phyloP scores from a whole-genome alignment of 1,140 invertebrate genomes.

The Drosophila subpulchrella region DNA sequence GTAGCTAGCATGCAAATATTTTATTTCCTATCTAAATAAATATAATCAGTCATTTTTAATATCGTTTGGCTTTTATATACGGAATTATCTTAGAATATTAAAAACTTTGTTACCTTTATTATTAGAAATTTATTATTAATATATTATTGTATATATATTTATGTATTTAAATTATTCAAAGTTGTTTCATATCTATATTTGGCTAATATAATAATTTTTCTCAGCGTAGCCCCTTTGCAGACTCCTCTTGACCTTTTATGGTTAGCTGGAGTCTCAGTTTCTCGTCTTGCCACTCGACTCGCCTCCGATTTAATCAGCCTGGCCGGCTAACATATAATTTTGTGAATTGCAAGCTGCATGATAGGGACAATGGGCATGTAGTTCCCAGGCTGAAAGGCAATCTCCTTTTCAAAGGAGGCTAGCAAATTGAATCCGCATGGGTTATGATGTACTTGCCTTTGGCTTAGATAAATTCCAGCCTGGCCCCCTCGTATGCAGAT shows the following conservation, averaged over 20 bases:
- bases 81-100: too few relatives aligned
- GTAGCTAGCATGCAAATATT: too few relatives aligned
- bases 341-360: slow-evolving; percentile 42
- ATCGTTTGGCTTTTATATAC: too few relatives aligned
- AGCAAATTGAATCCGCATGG: slow-evolving; percentile 70
- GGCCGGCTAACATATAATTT: slow-evolving; percentile 50
- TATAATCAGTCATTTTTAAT: too few relatives aligned
- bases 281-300: slow-evolving; percentile 8
- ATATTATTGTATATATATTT: too few relatives aligned
- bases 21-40: too few relatives aligned
- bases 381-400: slow-evolving; percentile 15
- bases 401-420: slow-evolving; percentile 17
- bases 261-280: slow-evolving; percentile 24
- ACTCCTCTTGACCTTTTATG: slow-evolving; percentile 48
- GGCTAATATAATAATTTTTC: not conserved
- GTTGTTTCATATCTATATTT: not conserved
- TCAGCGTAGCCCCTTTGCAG: not conserved
- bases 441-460: slow-evolving; percentile 46
- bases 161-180: not conserved
- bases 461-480: slow-evolving; percentile 33
- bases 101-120: too few relatives aligned
- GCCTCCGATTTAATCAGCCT: slow-evolving; percentile 44
- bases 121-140: too few relatives aligned
- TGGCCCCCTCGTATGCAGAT: slow-evolving; percentile 21
- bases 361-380: slow-evolving; percentile 30